Conservation (phyloP, 2,113 vertebrate genomes). For the Sterrhoptilus dennistouni region DNA sequence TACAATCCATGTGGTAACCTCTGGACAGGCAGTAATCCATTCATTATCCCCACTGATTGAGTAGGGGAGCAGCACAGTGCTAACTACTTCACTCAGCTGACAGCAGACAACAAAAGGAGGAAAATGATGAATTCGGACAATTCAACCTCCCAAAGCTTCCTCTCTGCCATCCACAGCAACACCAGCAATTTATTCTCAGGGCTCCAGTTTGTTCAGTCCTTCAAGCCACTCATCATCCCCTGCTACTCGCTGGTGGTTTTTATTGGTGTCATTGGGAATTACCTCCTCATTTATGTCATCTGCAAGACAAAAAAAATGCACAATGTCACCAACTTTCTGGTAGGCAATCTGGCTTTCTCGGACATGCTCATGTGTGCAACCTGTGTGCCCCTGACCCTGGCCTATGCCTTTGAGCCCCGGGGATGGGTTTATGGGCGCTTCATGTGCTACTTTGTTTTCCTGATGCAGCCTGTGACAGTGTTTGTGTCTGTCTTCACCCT, state of each 20-base stretch:
- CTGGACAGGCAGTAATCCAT: constrained; percentile 9
- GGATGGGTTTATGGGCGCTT: constrained; percentile 78
- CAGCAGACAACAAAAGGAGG: background rate
- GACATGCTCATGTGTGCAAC: constrained; percentile 86
- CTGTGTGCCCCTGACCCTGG: constrained; percentile 79
- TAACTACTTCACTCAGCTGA: constrained; percentile 11
- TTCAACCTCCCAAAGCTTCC: constrained; percentile 73
- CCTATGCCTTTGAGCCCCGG: constrained; percentile 79
- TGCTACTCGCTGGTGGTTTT: constrained; percentile 78
- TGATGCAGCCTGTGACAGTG: constrained; percentile 78
- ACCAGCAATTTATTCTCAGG: constrained; percentile 76
- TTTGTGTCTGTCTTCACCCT: constrained; percentile 81
- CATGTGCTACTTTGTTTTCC: constrained; percentile 81
- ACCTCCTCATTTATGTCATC: constrained; percentile 83
- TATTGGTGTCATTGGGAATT: constrained; percentile 81
- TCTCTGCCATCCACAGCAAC: constrained; percentile 71
- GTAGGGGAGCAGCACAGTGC: background rate
- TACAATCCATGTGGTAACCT: constrained; percentile 10
- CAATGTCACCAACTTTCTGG: constrained; percentile 85
- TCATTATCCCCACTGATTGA: constrained; percentile 22
- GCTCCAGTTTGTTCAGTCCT: constrained; percentile 80
- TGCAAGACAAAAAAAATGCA: constrained; percentile 83
- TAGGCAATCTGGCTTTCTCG: constrained; percentile 85
- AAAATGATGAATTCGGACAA: constrained; percentile 63
- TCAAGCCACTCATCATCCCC: constrained; percentile 83